These are phyloP conservation scores for Cuculus canorus DNA, from an alignment of 2,797 vertebrate genomes.

Conservation along the genomic window DNA sequence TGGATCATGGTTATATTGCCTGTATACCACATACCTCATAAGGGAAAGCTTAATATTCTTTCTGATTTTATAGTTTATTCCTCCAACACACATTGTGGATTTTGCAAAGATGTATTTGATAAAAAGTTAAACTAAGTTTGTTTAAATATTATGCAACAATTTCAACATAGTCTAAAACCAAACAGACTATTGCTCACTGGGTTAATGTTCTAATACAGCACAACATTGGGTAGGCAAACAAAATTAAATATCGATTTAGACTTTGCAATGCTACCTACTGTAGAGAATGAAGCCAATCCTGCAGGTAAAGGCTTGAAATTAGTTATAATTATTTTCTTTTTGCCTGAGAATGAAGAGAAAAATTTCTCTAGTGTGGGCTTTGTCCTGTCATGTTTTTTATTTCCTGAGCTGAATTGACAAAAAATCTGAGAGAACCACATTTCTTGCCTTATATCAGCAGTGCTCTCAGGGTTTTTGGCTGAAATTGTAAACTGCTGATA, in stretches of 20 bases:
- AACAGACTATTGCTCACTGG: conserved; percentile 43
- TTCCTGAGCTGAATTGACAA: not conserved
- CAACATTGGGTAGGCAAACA: not conserved
- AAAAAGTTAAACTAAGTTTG: conserved; percentile 2
- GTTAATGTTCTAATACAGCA: conserved; percentile 51
- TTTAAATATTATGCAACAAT: conserved; percentile 71
- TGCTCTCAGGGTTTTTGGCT: not conserved
- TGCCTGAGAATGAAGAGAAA: not conserved
- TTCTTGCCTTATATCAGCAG: not conserved
- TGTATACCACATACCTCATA: not conserved
- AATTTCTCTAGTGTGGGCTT: not conserved
- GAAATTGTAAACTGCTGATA: not conserved
- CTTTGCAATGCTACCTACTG: not conserved
- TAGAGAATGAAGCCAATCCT: not conserved
- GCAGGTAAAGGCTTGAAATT: not conserved
- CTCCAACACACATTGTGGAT: not conserved
- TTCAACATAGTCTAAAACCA: conserved; percentile 68
- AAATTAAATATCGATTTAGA: not conserved
- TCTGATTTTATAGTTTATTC: not conserved
- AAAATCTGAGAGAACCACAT: not conserved
- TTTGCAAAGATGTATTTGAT: not conserved
- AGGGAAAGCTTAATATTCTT: not conserved
- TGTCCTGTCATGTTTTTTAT: not conserved
- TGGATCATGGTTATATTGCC: not conserved
- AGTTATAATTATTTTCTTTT: not conserved